phyloP scores from a whole-genome alignment of 2,113 vertebrate species.

The Malurus cyaneus region DNA sequence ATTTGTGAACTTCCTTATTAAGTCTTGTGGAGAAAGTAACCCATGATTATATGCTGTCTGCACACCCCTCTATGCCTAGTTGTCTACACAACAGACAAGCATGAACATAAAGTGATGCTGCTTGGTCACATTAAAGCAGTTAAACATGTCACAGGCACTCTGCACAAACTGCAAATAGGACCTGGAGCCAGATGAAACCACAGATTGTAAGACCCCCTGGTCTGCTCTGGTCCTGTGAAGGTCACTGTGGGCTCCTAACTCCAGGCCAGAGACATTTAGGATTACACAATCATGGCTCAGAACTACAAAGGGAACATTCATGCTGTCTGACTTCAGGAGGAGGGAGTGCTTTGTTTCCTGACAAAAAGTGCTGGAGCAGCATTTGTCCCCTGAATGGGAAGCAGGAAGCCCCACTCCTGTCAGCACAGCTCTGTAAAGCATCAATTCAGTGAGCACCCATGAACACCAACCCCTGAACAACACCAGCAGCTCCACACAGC shows the following conservation, averaged over 20 bases:
- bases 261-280: neutral
- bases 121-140: neutral
- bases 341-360: neutral
- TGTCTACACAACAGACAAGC: neutral
- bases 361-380: neutral
- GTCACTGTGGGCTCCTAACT: neutral
- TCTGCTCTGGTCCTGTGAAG: neutral
- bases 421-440: neutral
- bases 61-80: neutral
- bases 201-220: neutral
- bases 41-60: neutral
- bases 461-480: neutral
- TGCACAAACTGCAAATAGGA: neutral
- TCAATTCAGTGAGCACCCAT: neutral
- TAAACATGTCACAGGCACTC: fast-evolving
- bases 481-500: neutral
- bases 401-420: neutral
- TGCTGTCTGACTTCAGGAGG: neutral
- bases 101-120: neutral
- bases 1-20: neutral
- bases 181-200: neutral
- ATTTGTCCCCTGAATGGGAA: neutral
- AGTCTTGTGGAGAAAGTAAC: neutral
- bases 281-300: neutral
- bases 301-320: slow-evolving; percentile 24